Evolutionary conservation across 64 coral and sea anemone species (phyloP).

Genomic region (Stylophora pistillata): DNA sequence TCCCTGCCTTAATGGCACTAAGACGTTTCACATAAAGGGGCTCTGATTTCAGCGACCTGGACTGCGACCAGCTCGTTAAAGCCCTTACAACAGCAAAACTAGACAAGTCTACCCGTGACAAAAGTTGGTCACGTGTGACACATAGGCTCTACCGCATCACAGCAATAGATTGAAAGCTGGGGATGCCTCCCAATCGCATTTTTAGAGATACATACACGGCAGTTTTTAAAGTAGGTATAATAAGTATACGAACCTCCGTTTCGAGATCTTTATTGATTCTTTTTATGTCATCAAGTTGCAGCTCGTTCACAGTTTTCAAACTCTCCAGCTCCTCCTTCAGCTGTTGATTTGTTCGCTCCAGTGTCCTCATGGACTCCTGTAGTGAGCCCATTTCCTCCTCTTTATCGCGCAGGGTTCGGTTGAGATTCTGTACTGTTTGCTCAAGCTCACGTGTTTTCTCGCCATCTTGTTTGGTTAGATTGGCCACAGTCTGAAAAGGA

Average conservation of each 20-base stretch:
- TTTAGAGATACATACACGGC: not conserved
- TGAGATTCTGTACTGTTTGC: slow-evolving; percentile 8
- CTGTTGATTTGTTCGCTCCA: slow-evolving; percentile 61
- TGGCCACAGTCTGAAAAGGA: slow-evolving; percentile 33
- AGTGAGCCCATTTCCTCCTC: slow-evolving; percentile 33
- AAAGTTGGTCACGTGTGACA: no score
- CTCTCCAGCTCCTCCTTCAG: slow-evolving; percentile 82
- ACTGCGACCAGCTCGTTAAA: no score
- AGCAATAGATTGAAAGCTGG: no score
- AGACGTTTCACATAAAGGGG: no score
- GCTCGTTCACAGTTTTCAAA: slow-evolving; percentile 73
- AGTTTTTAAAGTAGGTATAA: not conserved
- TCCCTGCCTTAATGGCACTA: no score
- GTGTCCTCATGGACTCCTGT: slow-evolving; percentile 5
- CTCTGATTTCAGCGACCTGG: no score
- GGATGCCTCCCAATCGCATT: not conserved
- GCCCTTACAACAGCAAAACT: no score
- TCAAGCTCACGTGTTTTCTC: slow-evolving; percentile 36
- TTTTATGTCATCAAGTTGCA: slow-evolving; percentile 68
- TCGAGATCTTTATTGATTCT: slow-evolving; percentile 51
- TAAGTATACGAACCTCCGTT: not conserved
- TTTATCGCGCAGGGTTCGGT: slow-evolving; percentile 19
- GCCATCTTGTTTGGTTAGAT: slow-evolving; percentile 24
- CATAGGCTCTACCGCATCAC: no score
- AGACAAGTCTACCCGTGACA: no score